A percentile compares a stretch with the other conserved stretches of the same genome.
Conservation (phyloP, 2,113 vertebrate species). For the Merops nubicus region DNA sequence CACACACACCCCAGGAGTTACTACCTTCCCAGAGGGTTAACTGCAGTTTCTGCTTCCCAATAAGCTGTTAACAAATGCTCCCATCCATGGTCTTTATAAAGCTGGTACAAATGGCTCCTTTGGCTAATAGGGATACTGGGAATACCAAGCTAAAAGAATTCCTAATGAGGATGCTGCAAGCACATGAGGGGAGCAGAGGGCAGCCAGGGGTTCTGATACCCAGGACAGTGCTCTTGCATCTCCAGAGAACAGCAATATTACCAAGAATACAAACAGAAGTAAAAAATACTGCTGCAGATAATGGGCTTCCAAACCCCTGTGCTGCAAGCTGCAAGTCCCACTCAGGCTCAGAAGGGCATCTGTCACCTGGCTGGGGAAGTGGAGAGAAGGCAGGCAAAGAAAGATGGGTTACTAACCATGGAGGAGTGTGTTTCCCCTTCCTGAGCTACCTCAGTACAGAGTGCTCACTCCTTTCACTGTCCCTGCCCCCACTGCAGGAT, state of each 20-base stretch:
- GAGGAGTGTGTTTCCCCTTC: not conserved
- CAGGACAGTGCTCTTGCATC: not conserved
- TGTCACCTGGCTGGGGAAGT: not conserved
- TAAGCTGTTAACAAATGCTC: not conserved
- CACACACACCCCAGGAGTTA: not conserved
- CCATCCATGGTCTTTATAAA: not conserved
- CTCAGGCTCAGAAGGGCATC: not conserved
- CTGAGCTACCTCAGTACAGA: slow-evolving; percentile 41
- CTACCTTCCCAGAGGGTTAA: not conserved
- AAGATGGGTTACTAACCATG: not conserved
- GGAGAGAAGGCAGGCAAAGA: not conserved
- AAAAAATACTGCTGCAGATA: not conserved
- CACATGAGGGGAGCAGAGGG: not conserved
- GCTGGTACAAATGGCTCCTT: not conserved
- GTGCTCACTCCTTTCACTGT: not conserved
- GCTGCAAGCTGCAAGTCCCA: not conserved
- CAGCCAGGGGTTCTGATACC: not conserved
- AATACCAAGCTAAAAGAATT: not conserved
- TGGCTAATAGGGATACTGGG: not conserved
- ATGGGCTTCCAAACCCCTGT: not conserved
- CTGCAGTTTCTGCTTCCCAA: not conserved
- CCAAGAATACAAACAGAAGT: not conserved
- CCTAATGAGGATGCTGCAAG: not conserved
- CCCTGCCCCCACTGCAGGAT: not conserved
- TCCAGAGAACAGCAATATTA: not conserved